Conservation (phyloP, 2,113 vertebrate genomes). For the Gnathonemus longibarbis region DNA sequence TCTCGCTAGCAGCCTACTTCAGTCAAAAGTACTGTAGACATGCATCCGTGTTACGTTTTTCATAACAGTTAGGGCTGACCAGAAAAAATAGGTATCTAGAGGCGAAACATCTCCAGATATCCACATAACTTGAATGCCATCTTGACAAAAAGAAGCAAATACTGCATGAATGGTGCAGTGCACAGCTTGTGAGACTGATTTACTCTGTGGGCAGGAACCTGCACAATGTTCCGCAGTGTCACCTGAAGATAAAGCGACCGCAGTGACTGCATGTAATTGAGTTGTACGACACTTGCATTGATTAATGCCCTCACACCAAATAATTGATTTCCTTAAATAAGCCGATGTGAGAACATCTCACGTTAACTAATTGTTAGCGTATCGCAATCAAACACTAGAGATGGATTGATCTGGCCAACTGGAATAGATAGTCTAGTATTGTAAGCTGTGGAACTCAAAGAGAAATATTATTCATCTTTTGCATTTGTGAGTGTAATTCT, state of each 20-base stretch:
- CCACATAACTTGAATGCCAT: neutral
- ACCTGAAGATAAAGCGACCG: neutral
- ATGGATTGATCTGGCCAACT: neutral
- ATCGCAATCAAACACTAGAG: neutral
- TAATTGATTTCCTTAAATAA: slow-evolving; percentile 9
- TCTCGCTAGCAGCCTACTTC: neutral
- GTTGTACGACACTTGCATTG: neutral
- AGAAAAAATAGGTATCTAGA: neutral
- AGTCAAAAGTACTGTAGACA: neutral
- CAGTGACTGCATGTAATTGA: neutral
- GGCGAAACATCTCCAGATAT: neutral
- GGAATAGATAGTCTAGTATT: neutral
- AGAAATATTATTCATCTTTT: neutral
- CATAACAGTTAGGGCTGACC: neutral
- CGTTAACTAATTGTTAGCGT: neutral
- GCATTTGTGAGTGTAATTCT: neutral
- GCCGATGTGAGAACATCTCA: neutral
- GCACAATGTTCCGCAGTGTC: neutral
- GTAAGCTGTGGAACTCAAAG: neutral
- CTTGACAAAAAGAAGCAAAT: neutral
- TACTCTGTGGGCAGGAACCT: neutral
- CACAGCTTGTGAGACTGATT: neutral
- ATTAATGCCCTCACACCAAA: neutral
- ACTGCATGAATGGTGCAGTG: neutral
- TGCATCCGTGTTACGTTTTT: neutral